Base-by-base conservation (phyloP, 2,113 vertebrate species). In the Ophthalmolycus amberensis region DNA sequence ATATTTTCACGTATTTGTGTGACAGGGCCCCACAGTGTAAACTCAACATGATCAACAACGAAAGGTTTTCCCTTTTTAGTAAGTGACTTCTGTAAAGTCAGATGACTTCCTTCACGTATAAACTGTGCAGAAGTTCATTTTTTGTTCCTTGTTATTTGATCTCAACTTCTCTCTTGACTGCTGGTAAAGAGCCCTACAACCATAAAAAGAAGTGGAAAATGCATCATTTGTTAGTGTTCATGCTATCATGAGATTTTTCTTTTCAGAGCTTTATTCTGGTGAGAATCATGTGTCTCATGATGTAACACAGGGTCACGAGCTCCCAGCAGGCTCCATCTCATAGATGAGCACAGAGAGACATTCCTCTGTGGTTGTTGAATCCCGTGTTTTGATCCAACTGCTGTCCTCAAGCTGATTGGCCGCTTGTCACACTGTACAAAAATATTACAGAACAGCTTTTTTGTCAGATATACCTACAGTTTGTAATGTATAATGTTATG, bases 201-300 rank as follows among this genome's bases (percentile, higher is more conserved):
- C 7, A 52, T 58, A 46, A 42, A 64, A 68, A 20, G 20, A n/a
- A 44, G 46, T 20, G 22, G 48, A 62, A 68, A 42, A 65, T 14
- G 11, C 54, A 8, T 20, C 18, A 58, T 62, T 20, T 60, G 8
- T 62, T 32, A 1, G 44, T 44, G 50, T 25, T 56, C 4, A 25
- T 20, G 6, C 20, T 62, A 10, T 78, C 48, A 16, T 50, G 20
- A 20, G n/a, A 27, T 44, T 62, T 77, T 42, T 27, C 2, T 29
- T 29, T 29, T 29, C 2, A 50, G 66, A 18, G 72, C n/a, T 44
- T n/a, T 2, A 4, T 42, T 29, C 73, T 38, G 27, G 0, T 15
- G 2, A 42, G 58, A 58, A n/a, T 80, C 71, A 79, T 82, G 75
- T 65, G 71, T 71, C 27, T 70, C 3, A 6, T 85, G 78, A 77